Conservation (phyloP, 2,888 invertebrate genomes). For the Aleiodes leptofemur region DNA sequence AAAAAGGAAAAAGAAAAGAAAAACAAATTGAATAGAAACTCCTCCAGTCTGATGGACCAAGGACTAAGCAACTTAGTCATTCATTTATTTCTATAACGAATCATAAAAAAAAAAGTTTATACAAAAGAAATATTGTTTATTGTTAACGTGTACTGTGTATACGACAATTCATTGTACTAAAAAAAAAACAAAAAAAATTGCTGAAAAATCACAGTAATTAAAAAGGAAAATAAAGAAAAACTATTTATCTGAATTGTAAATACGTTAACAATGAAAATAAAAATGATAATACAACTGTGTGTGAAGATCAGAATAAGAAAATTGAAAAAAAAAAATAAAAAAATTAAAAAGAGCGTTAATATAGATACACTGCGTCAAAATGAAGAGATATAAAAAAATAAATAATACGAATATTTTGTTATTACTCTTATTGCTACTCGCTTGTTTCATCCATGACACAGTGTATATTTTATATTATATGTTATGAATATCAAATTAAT, state of each 20-base stretch:
- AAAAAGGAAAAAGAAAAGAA: slow-evolving; percentile 23
- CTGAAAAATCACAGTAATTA: slow-evolving; percentile 16
- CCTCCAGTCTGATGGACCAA: slow-evolving; percentile 37
- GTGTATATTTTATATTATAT: slow-evolving; percentile 72
- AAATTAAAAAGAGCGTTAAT: slow-evolving; percentile 38
- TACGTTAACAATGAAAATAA: slow-evolving; percentile 42
- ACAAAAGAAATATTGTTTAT: slow-evolving; percentile 24
- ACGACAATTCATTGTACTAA: slow-evolving; percentile 26
- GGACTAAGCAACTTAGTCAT: slow-evolving; percentile 28
- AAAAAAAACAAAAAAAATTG: not conserved
- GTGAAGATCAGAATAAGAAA: slow-evolving; percentile 43
- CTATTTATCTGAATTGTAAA: slow-evolving; percentile 41
- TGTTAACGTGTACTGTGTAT: slow-evolving; percentile 39
- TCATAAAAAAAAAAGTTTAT: slow-evolving; percentile 20
- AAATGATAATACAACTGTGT: slow-evolving; percentile 25
- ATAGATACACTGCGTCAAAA: slow-evolving; percentile 35
- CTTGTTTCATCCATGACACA: slow-evolving; percentile 75
- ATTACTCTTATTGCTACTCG: slow-evolving; percentile 73
- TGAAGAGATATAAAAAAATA: slow-evolving; percentile 57
- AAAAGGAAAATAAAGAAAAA: slow-evolving; percentile 17
- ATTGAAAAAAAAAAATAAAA: slow-evolving; percentile 46
- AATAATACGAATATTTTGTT: slow-evolving; percentile 73
- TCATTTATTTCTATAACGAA: slow-evolving; percentile 16
- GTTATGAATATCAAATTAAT: slow-evolving; percentile 33
- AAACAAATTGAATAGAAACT: slow-evolving; percentile 27